Conservation (phyloP, 2,888 invertebrate species). For the Tenthredo mesomela region DNA sequence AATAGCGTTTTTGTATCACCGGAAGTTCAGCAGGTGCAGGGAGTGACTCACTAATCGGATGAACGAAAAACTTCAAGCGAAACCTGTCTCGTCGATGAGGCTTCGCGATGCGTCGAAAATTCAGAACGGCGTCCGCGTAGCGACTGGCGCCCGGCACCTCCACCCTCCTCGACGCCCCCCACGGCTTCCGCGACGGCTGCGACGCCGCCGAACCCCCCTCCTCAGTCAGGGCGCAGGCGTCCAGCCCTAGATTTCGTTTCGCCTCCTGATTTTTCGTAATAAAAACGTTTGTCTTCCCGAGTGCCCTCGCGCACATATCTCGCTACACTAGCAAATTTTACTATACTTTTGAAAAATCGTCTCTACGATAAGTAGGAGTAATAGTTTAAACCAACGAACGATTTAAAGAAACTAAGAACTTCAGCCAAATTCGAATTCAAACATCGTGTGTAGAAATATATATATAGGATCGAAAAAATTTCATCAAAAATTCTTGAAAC, state of each 20-base stretch:
- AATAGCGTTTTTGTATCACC: background rate
- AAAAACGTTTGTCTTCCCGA: constrained; percentile 75
- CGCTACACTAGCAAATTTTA: constrained; percentile 52
- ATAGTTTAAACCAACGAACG: background rate
- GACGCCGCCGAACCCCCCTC: constrained; percentile 54
- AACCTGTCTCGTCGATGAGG: constrained; percentile 56
- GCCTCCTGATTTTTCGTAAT: constrained; percentile 75
- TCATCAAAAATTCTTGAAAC: background rate
- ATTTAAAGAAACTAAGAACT: background rate
- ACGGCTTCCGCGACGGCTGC: constrained; percentile 51
- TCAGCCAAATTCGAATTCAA: background rate
- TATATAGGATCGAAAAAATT: background rate
- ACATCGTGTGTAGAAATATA: background rate
- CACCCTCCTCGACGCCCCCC: constrained; percentile 71
- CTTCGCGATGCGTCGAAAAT: constrained; percentile 55
- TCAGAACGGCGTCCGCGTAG: constrained; percentile 66
- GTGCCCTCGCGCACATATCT: constrained; percentile 68
- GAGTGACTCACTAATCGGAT: background rate
- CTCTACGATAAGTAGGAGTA: background rate
- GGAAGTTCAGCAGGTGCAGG: background rate
- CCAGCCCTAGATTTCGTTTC: constrained; percentile 72
- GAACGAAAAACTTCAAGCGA: background rate
- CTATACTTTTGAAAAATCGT: background rate
- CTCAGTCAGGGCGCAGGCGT: constrained; percentile 62
- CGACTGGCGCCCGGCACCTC: constrained; percentile 73